Evolutionary conservation across 2,888 invertebrate species (phyloP).

Genomic region (Eutolmus rufibarbis): DNA sequence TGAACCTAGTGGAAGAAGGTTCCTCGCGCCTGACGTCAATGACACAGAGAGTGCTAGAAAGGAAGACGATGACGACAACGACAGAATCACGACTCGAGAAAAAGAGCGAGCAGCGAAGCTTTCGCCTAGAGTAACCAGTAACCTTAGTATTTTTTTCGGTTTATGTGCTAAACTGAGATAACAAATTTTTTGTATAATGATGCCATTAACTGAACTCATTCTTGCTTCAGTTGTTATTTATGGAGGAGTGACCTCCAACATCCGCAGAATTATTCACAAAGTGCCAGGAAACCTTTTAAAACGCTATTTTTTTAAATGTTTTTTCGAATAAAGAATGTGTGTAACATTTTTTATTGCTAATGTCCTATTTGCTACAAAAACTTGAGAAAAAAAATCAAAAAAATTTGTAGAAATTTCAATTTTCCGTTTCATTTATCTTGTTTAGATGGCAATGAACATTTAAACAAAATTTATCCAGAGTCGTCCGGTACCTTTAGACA

Average conservation of each 20-base stretch:
- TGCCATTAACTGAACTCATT: background rate
- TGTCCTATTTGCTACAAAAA: background rate
- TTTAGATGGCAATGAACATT: slow-evolving; percentile 8
- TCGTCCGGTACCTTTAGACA: slow-evolving; percentile 42
- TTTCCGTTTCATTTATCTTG: background rate
- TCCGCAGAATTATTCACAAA: slow-evolving; percentile 41
- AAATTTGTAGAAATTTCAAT: background rate
- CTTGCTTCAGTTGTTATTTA: background rate
- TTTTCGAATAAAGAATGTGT: background rate
- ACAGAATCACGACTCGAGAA: slow-evolving; percentile 61
- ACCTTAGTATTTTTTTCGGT: background rate
- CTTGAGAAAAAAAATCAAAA: background rate
- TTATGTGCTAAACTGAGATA: background rate
- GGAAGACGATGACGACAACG: slow-evolving; percentile 61
- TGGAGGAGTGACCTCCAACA: background rate
- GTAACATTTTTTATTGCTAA: background rate
- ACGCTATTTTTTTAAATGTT: background rate
- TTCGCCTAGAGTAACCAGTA: slow-evolving; percentile 58
- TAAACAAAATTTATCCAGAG: slow-evolving; percentile 29
- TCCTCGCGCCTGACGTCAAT: slow-evolving; percentile 61
- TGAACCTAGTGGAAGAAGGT: slow-evolving; percentile 60
- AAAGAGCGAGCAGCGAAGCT: slow-evolving; percentile 62
- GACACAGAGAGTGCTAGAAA: slow-evolving; percentile 62
- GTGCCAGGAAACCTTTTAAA: slow-evolving; percentile 40
- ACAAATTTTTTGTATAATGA: background rate